Base-by-base conservation (phyloP, 2,797 vertebrate species). In the Arrhamphus sclerolepis region DNA sequence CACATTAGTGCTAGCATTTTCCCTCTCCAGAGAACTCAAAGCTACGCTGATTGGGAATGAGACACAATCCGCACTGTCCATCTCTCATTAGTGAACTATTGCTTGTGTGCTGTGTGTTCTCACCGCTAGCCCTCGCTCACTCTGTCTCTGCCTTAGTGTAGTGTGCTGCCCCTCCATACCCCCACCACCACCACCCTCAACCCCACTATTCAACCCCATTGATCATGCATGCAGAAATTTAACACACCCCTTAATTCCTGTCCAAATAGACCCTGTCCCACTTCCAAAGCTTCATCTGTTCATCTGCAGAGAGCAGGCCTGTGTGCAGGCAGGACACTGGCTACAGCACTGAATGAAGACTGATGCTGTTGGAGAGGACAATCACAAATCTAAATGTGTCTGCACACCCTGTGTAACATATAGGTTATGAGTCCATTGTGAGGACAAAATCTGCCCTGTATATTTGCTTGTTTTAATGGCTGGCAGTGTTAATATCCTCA, bases 191-290 rank as follows among this genome's bases (percentile, higher is more conserved):
- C 24, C 54, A 2, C 19, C 66, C 44, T 71, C 74, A 62, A 41
- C 82, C 29, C 64, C 70, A 55, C 82, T 68, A 89, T 89, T 89
- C 88, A 90, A 85, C 82, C 94, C 94, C 93, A 98, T 97, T 98
- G 96, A 96, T 95, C 95, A 97, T 94, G 95, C 96, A 97, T 96
- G 95, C 96, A 96, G 95, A 97, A 98, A 96, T 94, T 95, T 93
- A 94, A 94, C 94, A 94, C 94, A 92, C 93, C 94, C 94, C 90
- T 93, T 90, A 88, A 93, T 94, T 95, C 95, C 92, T 94, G 94
- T 94, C 94, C 94, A 89, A 93, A 92, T 85, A 86, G 82, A 76
- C 59, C 57, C 81, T 83, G 84, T 89, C 84, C 89, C 81, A 85
- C 84, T 86, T 88, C 77, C 82, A 81, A 78, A 77, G 61, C 83